phyloP scores from a whole-genome alignment of 2,797 vertebrate genomes.

The Protosalanx chinensis region DNA sequence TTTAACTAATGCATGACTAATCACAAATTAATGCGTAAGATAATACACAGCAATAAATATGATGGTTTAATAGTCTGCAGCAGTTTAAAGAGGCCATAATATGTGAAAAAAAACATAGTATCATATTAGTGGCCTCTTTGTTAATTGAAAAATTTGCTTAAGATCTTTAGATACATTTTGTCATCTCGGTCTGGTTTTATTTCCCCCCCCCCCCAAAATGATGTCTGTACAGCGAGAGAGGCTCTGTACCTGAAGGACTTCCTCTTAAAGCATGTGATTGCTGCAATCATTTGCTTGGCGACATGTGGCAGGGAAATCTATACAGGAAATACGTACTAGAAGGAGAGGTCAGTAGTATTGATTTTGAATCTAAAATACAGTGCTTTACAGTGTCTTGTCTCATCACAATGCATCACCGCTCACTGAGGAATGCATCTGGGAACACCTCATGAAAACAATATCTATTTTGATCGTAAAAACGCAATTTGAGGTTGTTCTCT shows the following conservation, averaged over 20 bases:
- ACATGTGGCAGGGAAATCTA: slow-evolving; percentile 40
- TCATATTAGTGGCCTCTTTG: too few relatives aligned
- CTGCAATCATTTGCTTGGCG: slow-evolving; percentile 40
- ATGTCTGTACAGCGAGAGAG: not conserved
- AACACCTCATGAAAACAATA: not conserved
- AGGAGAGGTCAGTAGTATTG: slow-evolving; percentile 29
- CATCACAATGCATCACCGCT: slow-evolving; percentile 5
- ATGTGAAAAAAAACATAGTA: too few relatives aligned
- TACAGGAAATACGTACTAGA: slow-evolving; percentile 32
- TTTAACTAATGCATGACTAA: too few relatives aligned
- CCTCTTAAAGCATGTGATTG: slow-evolving; percentile 32
- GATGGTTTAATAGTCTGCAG: too few relatives aligned
- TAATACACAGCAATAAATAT: too few relatives aligned
- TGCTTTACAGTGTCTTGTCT: slow-evolving; percentile 13
- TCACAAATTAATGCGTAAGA: too few relatives aligned
- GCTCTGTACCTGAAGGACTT: slow-evolving; percentile 12
- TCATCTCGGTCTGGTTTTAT: too few relatives aligned
- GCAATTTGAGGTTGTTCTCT: not conserved
- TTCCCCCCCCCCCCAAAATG: not conserved
- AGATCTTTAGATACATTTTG: not conserved
- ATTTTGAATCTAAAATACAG: slow-evolving; percentile 35
- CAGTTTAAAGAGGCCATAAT: too few relatives aligned
- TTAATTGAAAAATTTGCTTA: not conserved
- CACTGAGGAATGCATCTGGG: not conserved
- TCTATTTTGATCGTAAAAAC: not conserved